phyloP scores from a whole-genome alignment of 1,140 invertebrate genomes.

The Neodiprion fabricii region DNA sequence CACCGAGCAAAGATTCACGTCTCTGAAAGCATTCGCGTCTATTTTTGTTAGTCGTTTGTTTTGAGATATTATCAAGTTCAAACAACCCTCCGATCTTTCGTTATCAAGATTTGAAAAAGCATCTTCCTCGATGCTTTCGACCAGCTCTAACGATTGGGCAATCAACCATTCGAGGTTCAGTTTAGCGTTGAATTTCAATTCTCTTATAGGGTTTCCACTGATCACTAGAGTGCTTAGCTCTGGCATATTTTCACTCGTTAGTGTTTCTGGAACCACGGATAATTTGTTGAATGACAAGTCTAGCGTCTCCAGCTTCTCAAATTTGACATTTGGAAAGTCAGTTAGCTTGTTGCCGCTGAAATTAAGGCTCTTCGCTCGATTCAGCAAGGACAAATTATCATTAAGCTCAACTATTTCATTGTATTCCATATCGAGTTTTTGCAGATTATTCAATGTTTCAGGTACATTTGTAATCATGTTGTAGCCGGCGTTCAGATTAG shows the following conservation, averaged over 20 bases:
- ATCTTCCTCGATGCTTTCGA: conserved; percentile 39
- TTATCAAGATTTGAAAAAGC: conserved; percentile 37
- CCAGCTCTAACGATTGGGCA: conserved; percentile 29
- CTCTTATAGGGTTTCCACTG: conserved; percentile 41
- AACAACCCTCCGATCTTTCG: conserved; percentile 34
- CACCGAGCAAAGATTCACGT: conserved; percentile 47
- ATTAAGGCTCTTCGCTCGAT: conserved; percentile 40
- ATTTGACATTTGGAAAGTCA: conserved; percentile 33
- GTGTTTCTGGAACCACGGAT: conserved; percentile 37
- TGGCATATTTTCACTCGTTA: conserved; percentile 44
- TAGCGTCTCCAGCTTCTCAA: conserved; percentile 52
- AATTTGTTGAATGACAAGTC: conserved; percentile 65
- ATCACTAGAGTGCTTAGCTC: conserved; percentile 37
- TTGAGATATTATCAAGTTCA: conserved; percentile 42
- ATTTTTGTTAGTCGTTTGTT: conserved; percentile 38
- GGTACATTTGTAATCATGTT: conserved; percentile 29
- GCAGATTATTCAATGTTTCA: conserved; percentile 4
- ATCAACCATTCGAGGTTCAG: conserved; percentile 39
- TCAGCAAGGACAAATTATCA: conserved; percentile 15
- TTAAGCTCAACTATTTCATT: conserved; percentile 10
- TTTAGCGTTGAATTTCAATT: conserved; percentile 37
- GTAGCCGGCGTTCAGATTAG: conserved; percentile 26
- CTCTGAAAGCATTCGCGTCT: conserved; percentile 33
- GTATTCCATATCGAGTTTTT: not conserved
- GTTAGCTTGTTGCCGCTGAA: conserved; percentile 44